Percentiles rank a stretch among this genome's conserved stretches.
Evolutionary conservation across 2,113 vertebrate species (phyloP).

Genomic region (Catharus minimus): DNA sequence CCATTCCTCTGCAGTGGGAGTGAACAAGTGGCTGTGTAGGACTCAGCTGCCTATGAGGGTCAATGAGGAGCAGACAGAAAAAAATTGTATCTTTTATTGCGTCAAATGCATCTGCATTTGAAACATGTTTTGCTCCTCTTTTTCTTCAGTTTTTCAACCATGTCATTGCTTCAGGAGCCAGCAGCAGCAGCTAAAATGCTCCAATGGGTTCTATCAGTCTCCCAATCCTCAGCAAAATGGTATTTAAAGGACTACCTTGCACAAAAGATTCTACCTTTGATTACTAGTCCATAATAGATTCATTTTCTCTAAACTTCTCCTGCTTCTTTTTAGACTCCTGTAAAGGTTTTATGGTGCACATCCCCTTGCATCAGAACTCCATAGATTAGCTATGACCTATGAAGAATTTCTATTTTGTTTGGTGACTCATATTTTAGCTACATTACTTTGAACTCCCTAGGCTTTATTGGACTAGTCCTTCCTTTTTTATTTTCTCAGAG

Average conservation of each 20-base stretch:
- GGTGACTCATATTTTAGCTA: neutral
- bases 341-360: neutral
- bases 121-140: neutral
- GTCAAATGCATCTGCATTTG: neutral
- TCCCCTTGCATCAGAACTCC: neutral
- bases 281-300: neutral
- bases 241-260: neutral
- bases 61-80: neutral
- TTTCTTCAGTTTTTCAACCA: neutral
- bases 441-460: neutral
- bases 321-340: neutral
- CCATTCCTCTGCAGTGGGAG: too few species aligned
- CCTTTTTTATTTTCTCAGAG: neutral
- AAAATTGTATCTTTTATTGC: accelerated
- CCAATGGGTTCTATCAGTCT: neutral
- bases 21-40: accelerated
- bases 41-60: neutral
- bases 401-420: neutral
- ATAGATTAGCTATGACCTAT: neutral
- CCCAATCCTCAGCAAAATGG: accelerated
- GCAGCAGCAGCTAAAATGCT: neutral
- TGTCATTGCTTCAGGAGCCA: neutral
- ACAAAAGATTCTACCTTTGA: neutral
- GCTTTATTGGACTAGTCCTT: neutral
- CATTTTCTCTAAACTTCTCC: neutral